Evolutionary conservation across 92 coral and sea anemone species (phyloP), one percentile per base, ranked within the genome.

Genomic region (Epizoanthus stellaris): DNA sequence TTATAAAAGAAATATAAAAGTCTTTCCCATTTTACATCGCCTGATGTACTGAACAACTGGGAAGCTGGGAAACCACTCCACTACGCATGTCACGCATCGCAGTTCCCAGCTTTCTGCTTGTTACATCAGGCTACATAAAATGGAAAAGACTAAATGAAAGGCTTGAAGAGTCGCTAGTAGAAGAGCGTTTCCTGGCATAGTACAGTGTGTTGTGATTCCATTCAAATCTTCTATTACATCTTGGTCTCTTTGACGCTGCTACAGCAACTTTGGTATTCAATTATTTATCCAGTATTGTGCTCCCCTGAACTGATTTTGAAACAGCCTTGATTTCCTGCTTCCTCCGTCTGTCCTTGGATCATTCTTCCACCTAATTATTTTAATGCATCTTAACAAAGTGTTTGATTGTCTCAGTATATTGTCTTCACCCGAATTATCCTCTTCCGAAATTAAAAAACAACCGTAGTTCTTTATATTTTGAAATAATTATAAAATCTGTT

Each of bases 171-270:
- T 52, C 12, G 1, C 54, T 49, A 49, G 54, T 49, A 11, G 54
- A 10, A 52, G 14, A 52, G 15, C 14, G 56, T 11, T 52, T 52
- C 56, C 36, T 30, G 36, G 36, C 2, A 30, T 30, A 30, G 1
- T 30, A 30, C 36, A 30, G 36, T 30, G 36, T 2, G 36, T 54
- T 54, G 59, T 0, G 17, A n/a, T 64, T 30, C 69, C 69, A 64
- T 30, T 23, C 19, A 68, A 36, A 38, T 68, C 21, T 68, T 17
- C 25, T 13, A 2, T 52, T 52, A 52, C 56, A 52, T 3, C 70
- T 42, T 25, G 43, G 71, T 79, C 83, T 62, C 83, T 79, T 79
- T 79, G 83, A 62, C 83, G 60, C 72, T 79, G 83, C 72, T 79
- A 23, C 42, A 63, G 43, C 49, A 59, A 79, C 70, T 79, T 23